Percentiles rank a stretch among this genome's conserved stretches.
Evolutionary conservation across 1,140 invertebrate genomes (phyloP).

Genomic region (Drosophila ficusphila): DNA sequence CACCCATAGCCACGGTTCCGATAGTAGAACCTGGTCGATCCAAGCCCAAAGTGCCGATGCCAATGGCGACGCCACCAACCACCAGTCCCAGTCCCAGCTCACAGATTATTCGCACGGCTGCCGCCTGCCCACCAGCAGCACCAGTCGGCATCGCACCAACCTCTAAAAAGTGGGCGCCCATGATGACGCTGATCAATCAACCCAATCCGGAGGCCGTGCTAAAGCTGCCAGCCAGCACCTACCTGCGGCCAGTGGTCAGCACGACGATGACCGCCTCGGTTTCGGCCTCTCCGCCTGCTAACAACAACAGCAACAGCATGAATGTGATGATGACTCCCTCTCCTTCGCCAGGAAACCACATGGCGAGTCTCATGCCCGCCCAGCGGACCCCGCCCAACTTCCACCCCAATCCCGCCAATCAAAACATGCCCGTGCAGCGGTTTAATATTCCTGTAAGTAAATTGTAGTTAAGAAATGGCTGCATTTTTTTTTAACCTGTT

Average conservation of each 20-base stretch:
- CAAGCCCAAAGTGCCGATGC: constrained; percentile 3
- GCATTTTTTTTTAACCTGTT: background rate
- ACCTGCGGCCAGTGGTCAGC: constrained; percentile 43
- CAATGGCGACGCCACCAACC: background rate
- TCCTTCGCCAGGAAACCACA: constrained; percentile 25
- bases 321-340: constrained; percentile 34
- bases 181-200: constrained; percentile 40
- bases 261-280: constrained; percentile 13
- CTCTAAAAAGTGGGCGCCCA: constrained; percentile 41
- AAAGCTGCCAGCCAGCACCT: constrained; percentile 50
- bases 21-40: constrained; percentile 3
- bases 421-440: constrained; percentile 43
- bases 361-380: constrained; percentile 34
- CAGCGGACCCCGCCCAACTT: constrained; percentile 42
- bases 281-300: constrained; percentile 15
- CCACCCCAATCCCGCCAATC: constrained; percentile 3
- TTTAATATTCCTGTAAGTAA: constrained; percentile 65
- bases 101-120: constrained; percentile 11
- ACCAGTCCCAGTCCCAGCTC: background rate
- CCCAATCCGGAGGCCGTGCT: constrained; percentile 41
- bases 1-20: background rate
- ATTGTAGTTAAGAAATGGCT: background rate
- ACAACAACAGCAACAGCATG: constrained; percentile 10
- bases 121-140: background rate
- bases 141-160: background rate